phyloP scores from a whole-genome alignment of 2,888 invertebrate species.

The Plagodis pulveraria region DNA sequence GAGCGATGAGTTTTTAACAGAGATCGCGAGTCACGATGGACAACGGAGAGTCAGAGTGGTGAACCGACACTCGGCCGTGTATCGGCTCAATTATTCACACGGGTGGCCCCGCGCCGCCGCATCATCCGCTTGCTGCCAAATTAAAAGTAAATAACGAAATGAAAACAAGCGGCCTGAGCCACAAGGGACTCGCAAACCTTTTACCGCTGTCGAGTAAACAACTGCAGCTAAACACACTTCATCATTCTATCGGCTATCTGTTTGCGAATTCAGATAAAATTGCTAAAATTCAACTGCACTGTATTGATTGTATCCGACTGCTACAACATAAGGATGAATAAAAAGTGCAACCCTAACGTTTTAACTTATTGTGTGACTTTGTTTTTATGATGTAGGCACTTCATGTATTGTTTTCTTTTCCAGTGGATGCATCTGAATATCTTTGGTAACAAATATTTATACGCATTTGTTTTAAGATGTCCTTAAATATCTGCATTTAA shows the following conservation, averaged over 20 bases:
- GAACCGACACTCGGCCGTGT: constrained; percentile 57
- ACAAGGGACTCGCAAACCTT: constrained; percentile 83
- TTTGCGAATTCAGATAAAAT: constrained; percentile 73
- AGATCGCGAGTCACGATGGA: constrained; percentile 20
- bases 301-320: constrained; percentile 37
- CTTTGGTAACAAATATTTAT: constrained; percentile 2
- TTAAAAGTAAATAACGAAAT: constrained; percentile 85
- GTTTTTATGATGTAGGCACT: constrained; percentile 10
- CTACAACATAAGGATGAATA: constrained; percentile 25
- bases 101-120: constrained; percentile 70
- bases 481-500: too few relatives aligned
- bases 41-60: constrained; percentile 45
- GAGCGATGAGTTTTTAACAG: constrained; percentile 8
- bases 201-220: constrained; percentile 82
- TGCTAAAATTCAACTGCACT: constrained; percentile 59
- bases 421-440: constrained; percentile 14
- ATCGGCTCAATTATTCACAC: constrained; percentile 80
- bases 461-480: too few relatives aligned
- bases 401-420: constrained; percentile 10
- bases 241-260: constrained; percentile 79
- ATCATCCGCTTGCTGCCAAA: constrained; percentile 84
- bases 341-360: constrained; percentile 36
- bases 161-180: constrained; percentile 79
- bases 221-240: constrained; percentile 79
- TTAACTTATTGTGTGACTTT: constrained; percentile 36